Percentiles rank a stretch among this genome's conserved stretches.
Evolutionary conservation across 2,113 vertebrate species (phyloP).

Genomic region (Takifugu bimaculatus): DNA sequence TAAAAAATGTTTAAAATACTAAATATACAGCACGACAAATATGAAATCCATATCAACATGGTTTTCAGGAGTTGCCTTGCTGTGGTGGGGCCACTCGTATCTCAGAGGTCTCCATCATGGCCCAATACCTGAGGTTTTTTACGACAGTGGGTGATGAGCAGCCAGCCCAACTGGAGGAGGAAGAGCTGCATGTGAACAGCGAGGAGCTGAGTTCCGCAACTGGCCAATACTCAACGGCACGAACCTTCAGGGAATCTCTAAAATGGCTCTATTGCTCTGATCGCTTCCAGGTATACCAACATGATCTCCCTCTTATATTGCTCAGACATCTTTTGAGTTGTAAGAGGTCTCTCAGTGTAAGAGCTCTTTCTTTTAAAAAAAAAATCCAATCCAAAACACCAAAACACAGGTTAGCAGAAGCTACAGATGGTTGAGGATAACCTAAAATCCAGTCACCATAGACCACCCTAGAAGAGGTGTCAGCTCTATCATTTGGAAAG

Average conservation of each 20-base stretch:
- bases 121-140: constrained; percentile 85
- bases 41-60: no score
- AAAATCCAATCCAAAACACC: not conserved
- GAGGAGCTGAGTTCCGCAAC: constrained; percentile 57
- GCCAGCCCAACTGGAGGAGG: constrained; percentile 71
- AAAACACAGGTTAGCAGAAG: no score
- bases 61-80: no score
- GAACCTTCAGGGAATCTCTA: constrained; percentile 76
- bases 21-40: no score
- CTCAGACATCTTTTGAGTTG: not conserved
- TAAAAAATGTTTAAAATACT: no score
- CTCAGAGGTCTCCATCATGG: constrained; percentile 67
- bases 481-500: no score
- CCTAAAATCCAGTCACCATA: no score
- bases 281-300: constrained; percentile 83
- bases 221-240: not conserved
- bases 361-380: not conserved
- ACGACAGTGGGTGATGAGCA: constrained; percentile 85
- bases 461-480: no score
- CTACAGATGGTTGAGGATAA: no score
- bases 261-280: constrained; percentile 80
- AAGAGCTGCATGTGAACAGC: constrained; percentile 56
- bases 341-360: not conserved
- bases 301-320: no score
- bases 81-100: no score